Conservation (phyloP, 1,140 invertebrate species). For the Medauroidea extradentata region DNA sequence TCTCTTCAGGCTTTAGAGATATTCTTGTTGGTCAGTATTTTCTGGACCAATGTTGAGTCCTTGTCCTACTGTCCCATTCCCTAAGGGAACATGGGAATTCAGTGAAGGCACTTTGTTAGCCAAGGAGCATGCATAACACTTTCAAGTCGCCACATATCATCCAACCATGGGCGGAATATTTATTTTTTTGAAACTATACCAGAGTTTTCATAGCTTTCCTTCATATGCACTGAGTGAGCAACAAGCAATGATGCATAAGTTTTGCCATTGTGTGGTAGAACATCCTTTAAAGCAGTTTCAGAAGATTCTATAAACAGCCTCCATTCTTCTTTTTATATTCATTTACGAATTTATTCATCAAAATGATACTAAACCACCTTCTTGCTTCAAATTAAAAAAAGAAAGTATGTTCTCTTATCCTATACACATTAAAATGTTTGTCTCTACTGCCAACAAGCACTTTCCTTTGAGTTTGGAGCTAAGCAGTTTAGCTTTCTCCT, state of each 20-base stretch:
- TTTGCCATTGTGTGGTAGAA: slow-evolving; percentile 37
- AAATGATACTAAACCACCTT: slow-evolving; percentile 17
- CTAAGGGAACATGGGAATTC: slow-evolving; percentile 38
- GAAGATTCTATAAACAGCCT: slow-evolving; percentile 34
- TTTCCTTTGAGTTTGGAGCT: slow-evolving; percentile 26
- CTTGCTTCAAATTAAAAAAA: slow-evolving; percentile 21
- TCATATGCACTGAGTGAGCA: slow-evolving; percentile 25
- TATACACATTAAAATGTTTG: neutral
- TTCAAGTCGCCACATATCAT: slow-evolving; percentile 32
- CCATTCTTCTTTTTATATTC: slow-evolving; percentile 22
- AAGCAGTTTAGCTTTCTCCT: slow-evolving; percentile 25
- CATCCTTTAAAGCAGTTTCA: slow-evolving; percentile 32
- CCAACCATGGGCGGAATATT: neutral
- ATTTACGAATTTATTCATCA: slow-evolving; percentile 30
- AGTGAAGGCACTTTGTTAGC: slow-evolving; percentile 35
- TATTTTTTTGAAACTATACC: slow-evolving; percentile 1
- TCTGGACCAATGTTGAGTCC: slow-evolving; percentile 24
- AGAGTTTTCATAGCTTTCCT: slow-evolving; percentile 28
- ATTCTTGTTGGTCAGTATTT: slow-evolving; percentile 22
- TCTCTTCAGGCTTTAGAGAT: slow-evolving; percentile 15
- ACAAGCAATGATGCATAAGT: slow-evolving; percentile 32
- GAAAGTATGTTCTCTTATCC: slow-evolving; percentile 12
- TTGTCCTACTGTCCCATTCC: slow-evolving; percentile 30
- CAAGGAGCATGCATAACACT: slow-evolving; percentile 24
- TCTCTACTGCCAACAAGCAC: slow-evolving; percentile 15